Base-by-base conservation (phyloP, 2,797 vertebrate genomes). In the Phataginus tricuspis region DNA sequence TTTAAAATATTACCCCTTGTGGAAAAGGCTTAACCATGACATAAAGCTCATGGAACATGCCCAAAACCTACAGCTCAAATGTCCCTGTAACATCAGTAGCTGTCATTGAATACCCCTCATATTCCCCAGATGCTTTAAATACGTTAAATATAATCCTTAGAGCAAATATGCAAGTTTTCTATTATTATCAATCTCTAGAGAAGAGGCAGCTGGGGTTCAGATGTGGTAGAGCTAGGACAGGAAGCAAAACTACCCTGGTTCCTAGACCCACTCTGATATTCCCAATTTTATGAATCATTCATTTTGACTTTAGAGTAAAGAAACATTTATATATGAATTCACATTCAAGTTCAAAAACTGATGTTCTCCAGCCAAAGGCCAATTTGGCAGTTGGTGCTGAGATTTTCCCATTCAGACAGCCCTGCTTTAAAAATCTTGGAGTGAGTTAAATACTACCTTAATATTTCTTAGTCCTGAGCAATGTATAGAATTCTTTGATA, bases 61-160 rank as follows among this genome's bases (percentile, higher is more conserved):
- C 77, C 90, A 31, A 90, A 90, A 55, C 75, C 42, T 93, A 69
- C 42, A 88, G 66, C 75, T 95, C 85, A 69, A 78, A 83, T 95
- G 92, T 95, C 71, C 94, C 80, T 66, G 11, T 92, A 55, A 55
- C 88, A 91, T 95, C 84, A 85, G 87, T 51, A 75, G 80, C 86
- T 91, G 84, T 83, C 95, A 87, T 3, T 82, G 90, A 93, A 94
- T 53, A 85, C 31, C 69, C 64, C 55, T 83, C 71, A 91, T 75
- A 71, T 42, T 45, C 18, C 79, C 90, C 93, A 91, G 92, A 96
- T 96, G 95, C 86, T 90, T 86, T 95, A 79, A 96, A 75, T 90
- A 95, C 80, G 94, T 95, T 91, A 94, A 71, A 83, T 86, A 77
- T 29, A 86, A 96, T 90, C 69, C 78, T 83, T 57, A 31, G 0